These are phyloP conservation scores for Crossaster papposus DNA, from an alignment of 53 echinoderm and acorn worm genomes.

Conservation along the genomic window DNA sequence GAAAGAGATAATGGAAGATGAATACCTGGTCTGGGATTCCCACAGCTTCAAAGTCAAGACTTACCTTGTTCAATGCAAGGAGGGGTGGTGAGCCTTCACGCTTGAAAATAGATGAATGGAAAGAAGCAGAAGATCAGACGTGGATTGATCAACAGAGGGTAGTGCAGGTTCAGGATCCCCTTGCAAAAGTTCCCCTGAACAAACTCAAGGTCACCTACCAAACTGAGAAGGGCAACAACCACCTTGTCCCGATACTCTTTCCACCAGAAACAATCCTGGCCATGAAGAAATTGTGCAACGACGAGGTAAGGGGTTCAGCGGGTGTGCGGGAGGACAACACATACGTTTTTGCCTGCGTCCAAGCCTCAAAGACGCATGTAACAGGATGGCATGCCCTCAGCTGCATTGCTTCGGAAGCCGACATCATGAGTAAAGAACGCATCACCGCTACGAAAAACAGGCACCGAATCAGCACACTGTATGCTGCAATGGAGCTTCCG, in stretches of 20 bases:
- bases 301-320: no score
- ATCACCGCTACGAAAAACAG: slow-evolving; percentile 67
- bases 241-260: slow-evolving; percentile 68
- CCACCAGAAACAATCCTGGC: slow-evolving; percentile 61
- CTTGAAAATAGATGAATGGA: slow-evolving; percentile 46
- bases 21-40: slow-evolving; percentile 32
- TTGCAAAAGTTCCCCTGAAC: slow-evolving; percentile 29
- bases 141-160: slow-evolving; percentile 46
- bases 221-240: slow-evolving; percentile 69
- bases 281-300: slow-evolving; percentile 37
- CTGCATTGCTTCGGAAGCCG: slow-evolving; percentile 41
- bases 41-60: slow-evolving; percentile 48
- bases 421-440: neutral
- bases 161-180: slow-evolving; percentile 13
- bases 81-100: slow-evolving; percentile 63
- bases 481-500: slow-evolving; percentile 66
- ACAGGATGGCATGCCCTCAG: slow-evolving; percentile 71
- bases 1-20: slow-evolving; percentile 40
- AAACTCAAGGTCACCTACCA: slow-evolving; percentile 76
- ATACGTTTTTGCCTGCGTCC: slow-evolving; percentile 61
- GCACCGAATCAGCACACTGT: slow-evolving; percentile 64
- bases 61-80: slow-evolving; percentile 74
- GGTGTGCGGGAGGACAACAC: no score
- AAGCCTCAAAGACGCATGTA: slow-evolving; percentile 48
- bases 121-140: slow-evolving; percentile 27